phyloP scores from a whole-genome alignment of 2,797 vertebrate species.

The Propithecus perrieri region DNA sequence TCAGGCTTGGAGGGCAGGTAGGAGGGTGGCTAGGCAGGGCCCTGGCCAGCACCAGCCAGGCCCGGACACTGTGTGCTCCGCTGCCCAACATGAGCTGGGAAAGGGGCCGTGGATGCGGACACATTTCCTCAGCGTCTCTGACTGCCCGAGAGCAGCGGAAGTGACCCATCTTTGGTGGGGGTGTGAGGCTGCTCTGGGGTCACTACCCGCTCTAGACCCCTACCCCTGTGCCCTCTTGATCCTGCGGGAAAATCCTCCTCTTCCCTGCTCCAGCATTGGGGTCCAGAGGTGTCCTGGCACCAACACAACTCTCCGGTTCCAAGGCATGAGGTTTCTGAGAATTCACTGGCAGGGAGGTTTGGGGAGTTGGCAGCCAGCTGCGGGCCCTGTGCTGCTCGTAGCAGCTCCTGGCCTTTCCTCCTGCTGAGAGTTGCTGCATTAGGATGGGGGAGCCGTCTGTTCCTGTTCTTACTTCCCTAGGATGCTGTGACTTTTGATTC shows the following conservation, averaged over 20 bases:
- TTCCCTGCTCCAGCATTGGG: neutral
- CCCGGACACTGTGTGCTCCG: neutral
- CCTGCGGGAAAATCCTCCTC: neutral
- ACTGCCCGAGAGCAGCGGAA: neutral
- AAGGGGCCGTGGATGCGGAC: neutral
- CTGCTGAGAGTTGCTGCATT: conserved; percentile 26
- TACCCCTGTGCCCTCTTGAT: neutral
- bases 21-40: neutral
- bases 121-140: neutral
- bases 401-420: neutral
- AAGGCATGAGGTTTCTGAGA: conserved; percentile 73
- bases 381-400: conserved; percentile 35
- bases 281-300: conserved; percentile 16
- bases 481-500: conserved; percentile 71
- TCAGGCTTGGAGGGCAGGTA: neutral
- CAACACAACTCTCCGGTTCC: neutral
- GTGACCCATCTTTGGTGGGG: fast-evolving
- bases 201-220: neutral
- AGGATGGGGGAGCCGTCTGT: conserved; percentile 17
- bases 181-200: neutral
- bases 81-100: neutral
- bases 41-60: neutral
- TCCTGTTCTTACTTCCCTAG: conserved; percentile 52
- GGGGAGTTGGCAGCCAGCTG: conserved; percentile 49
- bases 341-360: conserved; percentile 60